Percentiles rank a stretch among this genome's conserved stretches.
Evolutionary conservation across 53 echinoderm and acorn worm species (phyloP).

Genomic region (Paracentrotus lividus): DNA sequence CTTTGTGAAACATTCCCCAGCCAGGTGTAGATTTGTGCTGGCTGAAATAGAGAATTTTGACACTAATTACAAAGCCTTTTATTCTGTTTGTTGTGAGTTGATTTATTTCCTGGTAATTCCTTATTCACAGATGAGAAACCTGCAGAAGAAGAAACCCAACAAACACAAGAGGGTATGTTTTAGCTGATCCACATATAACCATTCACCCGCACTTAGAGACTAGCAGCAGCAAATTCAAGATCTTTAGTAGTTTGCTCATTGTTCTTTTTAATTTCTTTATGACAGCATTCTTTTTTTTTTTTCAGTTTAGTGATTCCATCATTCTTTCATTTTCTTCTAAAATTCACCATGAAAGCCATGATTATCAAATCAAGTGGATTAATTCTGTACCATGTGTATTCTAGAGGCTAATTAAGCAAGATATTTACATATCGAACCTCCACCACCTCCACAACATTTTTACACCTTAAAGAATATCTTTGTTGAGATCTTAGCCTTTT

Average conservation of each 20-base stretch:
- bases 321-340: background rate
- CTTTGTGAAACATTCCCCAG: no score
- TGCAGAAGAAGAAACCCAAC: conserved; percentile 74
- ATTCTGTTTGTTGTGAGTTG: conserved; percentile 35
- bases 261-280: background rate
- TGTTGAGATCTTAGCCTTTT: no score
- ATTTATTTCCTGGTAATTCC: background rate
- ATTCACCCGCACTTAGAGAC: background rate
- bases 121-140: conserved; percentile 53
- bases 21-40: no score
- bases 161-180: conserved; percentile 78
- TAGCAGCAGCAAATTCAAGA: background rate
- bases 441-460: no score
- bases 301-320: background rate
- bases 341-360: background rate
- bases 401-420: no score
- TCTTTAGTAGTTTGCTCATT: background rate
- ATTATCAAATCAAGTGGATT: background rate
- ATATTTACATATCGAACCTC: no score
- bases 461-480: no score
- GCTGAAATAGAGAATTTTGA: no score
- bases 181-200: background rate
- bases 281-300: background rate
- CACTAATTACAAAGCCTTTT: background rate
- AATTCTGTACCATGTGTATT: background rate